Percentiles rank a stretch among this genome's conserved stretches.
These are phyloP conservation scores for Podarcis siculus DNA, from an alignment of 2,797 vertebrate species.

Conservation along the genomic window DNA sequence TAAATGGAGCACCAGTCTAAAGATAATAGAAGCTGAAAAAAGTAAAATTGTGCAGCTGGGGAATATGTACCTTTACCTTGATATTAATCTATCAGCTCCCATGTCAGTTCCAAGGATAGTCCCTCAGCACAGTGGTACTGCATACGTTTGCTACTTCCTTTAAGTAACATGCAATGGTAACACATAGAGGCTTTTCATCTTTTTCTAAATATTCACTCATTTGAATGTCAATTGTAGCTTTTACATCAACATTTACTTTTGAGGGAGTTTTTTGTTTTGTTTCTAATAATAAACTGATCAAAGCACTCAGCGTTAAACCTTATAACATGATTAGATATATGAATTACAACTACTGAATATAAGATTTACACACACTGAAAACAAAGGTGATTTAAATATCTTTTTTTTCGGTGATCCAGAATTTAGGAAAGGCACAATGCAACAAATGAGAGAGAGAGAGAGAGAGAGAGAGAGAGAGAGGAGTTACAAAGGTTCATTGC, in stretches of 20 bases:
- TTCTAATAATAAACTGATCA: conserved; percentile 68
- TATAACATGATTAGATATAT: conserved; percentile 59
- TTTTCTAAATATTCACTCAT: conserved; percentile 78
- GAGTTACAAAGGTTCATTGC: conserved; percentile 22
- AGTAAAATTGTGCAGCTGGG: conserved; percentile 87
- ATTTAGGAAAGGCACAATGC: neutral
- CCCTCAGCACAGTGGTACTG: conserved; percentile 83
- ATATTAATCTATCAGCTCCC: conserved; percentile 86
- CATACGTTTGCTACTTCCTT: conserved; percentile 81
- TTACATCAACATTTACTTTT: conserved; percentile 68
- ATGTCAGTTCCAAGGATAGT: conserved; percentile 80
- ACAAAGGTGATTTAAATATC: conserved; percentile 6
- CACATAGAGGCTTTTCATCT: conserved; percentile 84
- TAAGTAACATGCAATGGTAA: conserved; percentile 79
- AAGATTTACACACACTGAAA: conserved; percentile 5
- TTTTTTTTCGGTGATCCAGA: neutral
- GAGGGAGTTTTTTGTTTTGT: conserved; percentile 51
- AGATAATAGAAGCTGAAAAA: conserved; percentile 88
- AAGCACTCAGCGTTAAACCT: conserved; percentile 61
- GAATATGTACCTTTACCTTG: conserved; percentile 92
- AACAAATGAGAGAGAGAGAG: conserved; percentile 9
- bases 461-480: conserved; percentile 14
- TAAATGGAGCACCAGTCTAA: conserved; percentile 82
- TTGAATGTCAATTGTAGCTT: conserved; percentile 74
- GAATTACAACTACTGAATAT: conserved; percentile 42